phyloP scores from a whole-genome alignment of 2,113 vertebrate species.

The Candoia aspera region DNA sequence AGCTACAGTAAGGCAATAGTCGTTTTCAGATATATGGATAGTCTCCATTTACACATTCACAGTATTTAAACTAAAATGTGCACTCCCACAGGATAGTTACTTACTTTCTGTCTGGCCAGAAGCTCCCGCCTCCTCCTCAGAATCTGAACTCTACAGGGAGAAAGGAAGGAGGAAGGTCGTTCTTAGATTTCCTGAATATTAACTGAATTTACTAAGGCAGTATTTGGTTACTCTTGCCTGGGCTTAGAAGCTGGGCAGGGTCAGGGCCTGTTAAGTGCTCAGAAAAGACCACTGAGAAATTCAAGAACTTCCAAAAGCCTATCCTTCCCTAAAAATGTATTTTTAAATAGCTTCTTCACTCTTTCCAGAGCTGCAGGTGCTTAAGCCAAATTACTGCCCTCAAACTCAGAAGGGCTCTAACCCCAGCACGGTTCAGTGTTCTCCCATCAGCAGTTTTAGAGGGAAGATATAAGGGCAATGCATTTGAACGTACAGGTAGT shows the following conservation, averaged over 20 bases:
- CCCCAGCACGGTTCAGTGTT: neutral
- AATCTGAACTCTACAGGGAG: constrained; percentile 69
- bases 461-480: neutral
- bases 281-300: neutral
- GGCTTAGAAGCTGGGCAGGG: neutral
- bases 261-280: neutral
- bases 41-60: neutral
- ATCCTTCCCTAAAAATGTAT: neutral
- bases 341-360: neutral
- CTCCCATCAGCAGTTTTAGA: neutral
- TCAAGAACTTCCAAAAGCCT: neutral
- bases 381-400: neutral
- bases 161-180: neutral
- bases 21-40: neutral
- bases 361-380: neutral
- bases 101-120: constrained; percentile 80
- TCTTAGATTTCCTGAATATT: neutral
- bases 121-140: constrained; percentile 73
- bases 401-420: neutral
- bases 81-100: constrained; percentile 31
- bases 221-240: neutral
- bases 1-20: neutral
- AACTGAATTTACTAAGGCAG: neutral
- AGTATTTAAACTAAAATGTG: neutral
- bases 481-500: neutral